phyloP scores from a whole-genome alignment of 2,888 invertebrate genomes.

The Nomada hirtipes region DNA sequence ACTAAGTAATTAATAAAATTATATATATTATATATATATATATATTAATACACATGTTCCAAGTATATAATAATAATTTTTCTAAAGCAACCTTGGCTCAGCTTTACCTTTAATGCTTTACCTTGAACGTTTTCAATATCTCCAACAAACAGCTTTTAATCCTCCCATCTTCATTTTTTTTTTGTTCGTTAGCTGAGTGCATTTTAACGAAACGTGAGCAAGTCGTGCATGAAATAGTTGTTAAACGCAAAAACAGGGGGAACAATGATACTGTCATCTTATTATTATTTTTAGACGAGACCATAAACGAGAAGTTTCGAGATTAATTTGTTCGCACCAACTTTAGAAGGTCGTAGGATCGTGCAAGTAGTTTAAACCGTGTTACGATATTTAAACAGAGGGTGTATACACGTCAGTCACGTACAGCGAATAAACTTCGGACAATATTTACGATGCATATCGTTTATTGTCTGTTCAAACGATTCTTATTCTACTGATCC shows the following conservation, averaged over 20 bases:
- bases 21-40: no score
- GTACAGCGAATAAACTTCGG: background rate
- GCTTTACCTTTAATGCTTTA: background rate
- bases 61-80: background rate
- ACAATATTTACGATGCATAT: background rate
- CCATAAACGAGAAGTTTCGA: background rate
- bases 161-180: background rate
- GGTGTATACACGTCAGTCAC: background rate
- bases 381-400: background rate
- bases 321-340: background rate
- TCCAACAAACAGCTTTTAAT: background rate
- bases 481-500: background rate
- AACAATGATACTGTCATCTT: background rate
- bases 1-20: no score
- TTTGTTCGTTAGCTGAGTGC: background rate
- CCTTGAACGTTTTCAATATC: background rate
- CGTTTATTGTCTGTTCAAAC: constrained; percentile 10
- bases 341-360: background rate
- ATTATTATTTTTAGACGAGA: background rate
- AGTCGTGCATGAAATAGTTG: background rate
- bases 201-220: background rate
- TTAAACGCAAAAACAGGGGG: background rate
- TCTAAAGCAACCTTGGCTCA: background rate
- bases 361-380: constrained; percentile 5
- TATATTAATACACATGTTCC: no score